Evolutionary conservation across 2,113 vertebrate species (phyloP).

Genomic region (Bothrops jararaca): DNA sequence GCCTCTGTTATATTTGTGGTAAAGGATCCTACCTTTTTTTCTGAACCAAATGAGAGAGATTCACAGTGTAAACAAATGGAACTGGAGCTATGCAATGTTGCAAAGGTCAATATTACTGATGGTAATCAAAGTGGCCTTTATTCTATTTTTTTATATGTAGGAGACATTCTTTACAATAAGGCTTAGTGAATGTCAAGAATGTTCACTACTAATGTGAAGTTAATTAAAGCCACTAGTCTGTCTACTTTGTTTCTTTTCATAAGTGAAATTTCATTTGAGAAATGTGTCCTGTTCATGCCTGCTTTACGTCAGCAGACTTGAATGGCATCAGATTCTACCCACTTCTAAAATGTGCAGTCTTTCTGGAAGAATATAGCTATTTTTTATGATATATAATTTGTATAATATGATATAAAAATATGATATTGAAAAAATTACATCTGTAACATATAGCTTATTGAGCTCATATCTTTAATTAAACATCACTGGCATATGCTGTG

Average conservation of each 20-base stretch:
- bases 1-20: slow-evolving; percentile 46
- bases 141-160: slow-evolving; percentile 30
- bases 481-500: slow-evolving; percentile 18
- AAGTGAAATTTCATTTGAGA: slow-evolving; percentile 39
- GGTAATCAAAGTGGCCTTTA: slow-evolving; percentile 27
- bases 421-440: accelerated
- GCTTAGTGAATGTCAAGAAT: slow-evolving; percentile 36
- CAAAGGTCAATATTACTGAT: slow-evolving; percentile 29
- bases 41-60: slow-evolving; percentile 41
- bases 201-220: slow-evolving; percentile 35
- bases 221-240: slow-evolving; percentile 43
- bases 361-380: slow-evolving; percentile 53
- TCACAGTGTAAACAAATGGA: slow-evolving; percentile 67
- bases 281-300: slow-evolving; percentile 33
- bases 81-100: slow-evolving; percentile 48
- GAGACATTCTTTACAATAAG: slow-evolving; percentile 44
- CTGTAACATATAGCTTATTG: slow-evolving; percentile 37
- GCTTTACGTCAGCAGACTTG: slow-evolving; percentile 34
- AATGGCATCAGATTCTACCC: slow-evolving; percentile 24
- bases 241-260: not conserved
- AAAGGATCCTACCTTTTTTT: slow-evolving; percentile 42
- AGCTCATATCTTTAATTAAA: slow-evolving; percentile 31
- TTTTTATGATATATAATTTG: not conserved
- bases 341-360: slow-evolving; percentile 37
- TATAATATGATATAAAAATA: not conserved